phyloP scores from a whole-genome alignment of 2,113 vertebrate species.

The Osmerus eperlanus region DNA sequence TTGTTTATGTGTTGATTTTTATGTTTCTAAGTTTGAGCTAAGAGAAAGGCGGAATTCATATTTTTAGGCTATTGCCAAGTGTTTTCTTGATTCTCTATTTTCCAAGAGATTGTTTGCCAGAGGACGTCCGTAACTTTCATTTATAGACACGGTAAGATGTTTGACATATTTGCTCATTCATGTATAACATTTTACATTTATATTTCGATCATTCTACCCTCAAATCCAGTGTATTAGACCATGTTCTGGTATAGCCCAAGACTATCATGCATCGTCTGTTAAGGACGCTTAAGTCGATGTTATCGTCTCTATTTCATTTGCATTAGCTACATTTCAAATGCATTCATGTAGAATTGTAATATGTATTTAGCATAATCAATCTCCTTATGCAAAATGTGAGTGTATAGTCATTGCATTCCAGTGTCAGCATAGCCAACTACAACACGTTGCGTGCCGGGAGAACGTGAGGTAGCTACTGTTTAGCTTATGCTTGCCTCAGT shows the following conservation, averaged over 20 bases:
- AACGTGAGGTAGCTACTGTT: no score
- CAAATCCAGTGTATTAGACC: constrained; percentile 35
- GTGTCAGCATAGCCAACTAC: no score
- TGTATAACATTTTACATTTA: constrained; percentile 33
- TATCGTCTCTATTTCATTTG: no score
- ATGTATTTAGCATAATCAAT: no score
- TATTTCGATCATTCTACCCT: constrained; percentile 25
- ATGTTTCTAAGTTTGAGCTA: constrained; percentile 69
- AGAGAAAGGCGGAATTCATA: constrained; percentile 59
- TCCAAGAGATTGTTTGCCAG: constrained; percentile 68
- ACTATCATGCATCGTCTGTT: constrained; percentile 48
- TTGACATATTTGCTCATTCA: constrained; percentile 61
- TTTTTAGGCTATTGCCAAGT: constrained; percentile 66
- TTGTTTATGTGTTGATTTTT: constrained; percentile 71
- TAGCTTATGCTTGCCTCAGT: no score
- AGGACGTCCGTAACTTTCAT: constrained; percentile 76
- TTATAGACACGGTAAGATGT: constrained; percentile 75
- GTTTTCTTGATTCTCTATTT: constrained; percentile 56
- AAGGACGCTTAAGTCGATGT: not conserved
- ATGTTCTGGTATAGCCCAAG: constrained; percentile 34
- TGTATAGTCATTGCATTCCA: no score
- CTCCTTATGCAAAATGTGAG: no score
- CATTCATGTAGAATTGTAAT: no score
- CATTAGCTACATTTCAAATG: no score
- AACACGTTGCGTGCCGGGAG: no score